A percentile compares a stretch with the other conserved stretches of the same genome.
These are phyloP conservation scores for Sarcophaga bullata DNA, from an alignment of 1,140 invertebrate species.

Conservation along the genomic window DNA sequence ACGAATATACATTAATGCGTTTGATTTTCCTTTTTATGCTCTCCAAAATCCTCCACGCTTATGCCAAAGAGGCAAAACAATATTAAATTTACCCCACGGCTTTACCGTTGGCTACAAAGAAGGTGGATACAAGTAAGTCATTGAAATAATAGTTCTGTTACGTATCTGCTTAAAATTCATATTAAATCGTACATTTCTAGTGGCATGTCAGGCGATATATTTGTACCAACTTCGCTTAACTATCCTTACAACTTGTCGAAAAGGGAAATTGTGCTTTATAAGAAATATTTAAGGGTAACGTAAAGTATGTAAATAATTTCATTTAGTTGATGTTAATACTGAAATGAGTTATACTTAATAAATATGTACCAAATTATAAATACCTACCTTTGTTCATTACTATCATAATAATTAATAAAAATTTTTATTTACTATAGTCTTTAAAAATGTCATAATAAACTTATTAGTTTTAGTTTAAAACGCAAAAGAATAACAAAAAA, in stretches of 20 bases:
- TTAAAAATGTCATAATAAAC: too few species aligned
- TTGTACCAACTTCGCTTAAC: constrained; percentile 58
- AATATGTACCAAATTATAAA: too few species aligned
- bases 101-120: constrained; percentile 60
- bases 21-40: constrained; percentile 62
- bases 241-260: constrained; percentile 61
- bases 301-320: background rate
- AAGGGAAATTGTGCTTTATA: constrained; percentile 48
- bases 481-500: too few species aligned
- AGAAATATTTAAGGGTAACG: background rate
- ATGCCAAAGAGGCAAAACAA: constrained; percentile 48
- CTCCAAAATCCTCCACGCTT: constrained; percentile 49
- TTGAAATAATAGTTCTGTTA: background rate
- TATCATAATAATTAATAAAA: background rate
- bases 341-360: too few species aligned
- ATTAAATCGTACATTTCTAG: constrained; percentile 44
- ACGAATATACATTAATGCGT: constrained; percentile 61
- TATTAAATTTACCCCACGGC: constrained; percentile 51
- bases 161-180: background rate
- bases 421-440: too few species aligned
- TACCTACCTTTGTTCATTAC: background rate
- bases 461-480: too few species aligned
- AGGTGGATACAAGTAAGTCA: constrained; percentile 40
- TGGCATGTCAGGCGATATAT: constrained; percentile 54
- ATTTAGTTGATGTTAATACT: too few species aligned